Evolutionary conservation across 2,113 vertebrate species (phyloP), one percentile per base, ranked within the genome.

Genomic region (Scatophagus argus): DNA sequence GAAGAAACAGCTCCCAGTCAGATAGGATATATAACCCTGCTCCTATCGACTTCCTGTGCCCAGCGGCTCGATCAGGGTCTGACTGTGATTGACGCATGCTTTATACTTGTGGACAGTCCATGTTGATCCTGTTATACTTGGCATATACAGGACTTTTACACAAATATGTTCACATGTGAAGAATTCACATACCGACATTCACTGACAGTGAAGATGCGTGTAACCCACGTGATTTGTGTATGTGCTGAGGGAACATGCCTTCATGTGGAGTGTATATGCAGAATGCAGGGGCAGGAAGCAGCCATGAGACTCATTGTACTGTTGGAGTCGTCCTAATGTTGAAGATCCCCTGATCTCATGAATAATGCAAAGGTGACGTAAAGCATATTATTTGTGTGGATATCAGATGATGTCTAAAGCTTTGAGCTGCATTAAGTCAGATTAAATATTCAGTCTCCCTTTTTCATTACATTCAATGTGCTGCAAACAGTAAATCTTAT

Each of bases 301-400:
- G 25, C 14, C 46, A 13, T 3, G 25, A 52, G 70, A 39, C 49
- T 14, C 19, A 21, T 23, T 69, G 74, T 44, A 44, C 27, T 64
- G 58, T 76, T 49, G 36, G 34, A 51, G 25, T 29, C 3, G 3
- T 41, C 51, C 23, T n/a, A 9, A 25, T 43, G 34, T 36, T 61
- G 44, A 11, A 39, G 34, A 74, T 44, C 41, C 69, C 64, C 55
- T 43, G 60, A 63, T 46, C 65, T 62, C 43, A 75, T 90, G 61
- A 79, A 87, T 87, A 80, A 74, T 84, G 64, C 47, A 80, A 49
- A 61, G n/a, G 7, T 23, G 8, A 39, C 46, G 41, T 46, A 69
- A 65, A 49, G 56, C 10, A 72, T 64, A 60, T 62, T 66, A 63
- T 69, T 73, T 66, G 32, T 75, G 39, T 59, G 54, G 38, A 71